Evolutionary conservation across 1,140 invertebrate species (phyloP), one percentile per base, ranked within the genome.

Genomic region (Chlorops oryzae): DNA sequence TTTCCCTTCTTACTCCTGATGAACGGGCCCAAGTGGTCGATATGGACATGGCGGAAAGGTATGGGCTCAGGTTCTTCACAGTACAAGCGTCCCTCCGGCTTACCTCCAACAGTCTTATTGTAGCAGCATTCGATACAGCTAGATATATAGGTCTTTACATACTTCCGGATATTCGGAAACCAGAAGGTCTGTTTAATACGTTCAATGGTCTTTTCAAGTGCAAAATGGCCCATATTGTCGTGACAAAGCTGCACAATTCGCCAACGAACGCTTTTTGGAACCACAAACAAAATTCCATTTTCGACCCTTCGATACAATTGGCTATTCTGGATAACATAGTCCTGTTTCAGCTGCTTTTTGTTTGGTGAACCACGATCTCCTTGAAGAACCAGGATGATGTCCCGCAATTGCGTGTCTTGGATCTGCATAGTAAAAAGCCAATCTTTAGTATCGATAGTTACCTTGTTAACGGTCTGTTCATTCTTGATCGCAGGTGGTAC

Each of bases 1-100:
- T 76, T 73, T 18, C 55, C 43, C 1, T 18, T 53, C 20, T 71
- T 70, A 5, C 55, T 39, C 38, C 72, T 50, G 51, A 43, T 56
- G 41, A 47, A 38, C 13, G 64, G 62, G 2, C 61, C 62, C 20
- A 58, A 55, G 55, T 69, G 64, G 37, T 69, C 62, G 12, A 68
- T 55, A 50, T 66, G 64, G 9, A 63, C 13, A 0, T 52, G 60
- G 6, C 50, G n/a, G 50, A 71, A 65, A 1, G 59, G 68, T 34
- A 50, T 28, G 15, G 59, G 51, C 9, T 55, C 61, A 35, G 63
- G 61, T 24, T 60, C 59, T 18, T 65, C 61, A 35, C 15, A 56
- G 42, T 69, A 48, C 37, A 70, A 38, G 7, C 42, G 34, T 7
- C 59, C 61, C 50, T 59, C 50, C 7, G 9, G 5, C 44, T 62